Conservation (phyloP, 2,888 invertebrate genomes). For the Troilus luridus region DNA sequence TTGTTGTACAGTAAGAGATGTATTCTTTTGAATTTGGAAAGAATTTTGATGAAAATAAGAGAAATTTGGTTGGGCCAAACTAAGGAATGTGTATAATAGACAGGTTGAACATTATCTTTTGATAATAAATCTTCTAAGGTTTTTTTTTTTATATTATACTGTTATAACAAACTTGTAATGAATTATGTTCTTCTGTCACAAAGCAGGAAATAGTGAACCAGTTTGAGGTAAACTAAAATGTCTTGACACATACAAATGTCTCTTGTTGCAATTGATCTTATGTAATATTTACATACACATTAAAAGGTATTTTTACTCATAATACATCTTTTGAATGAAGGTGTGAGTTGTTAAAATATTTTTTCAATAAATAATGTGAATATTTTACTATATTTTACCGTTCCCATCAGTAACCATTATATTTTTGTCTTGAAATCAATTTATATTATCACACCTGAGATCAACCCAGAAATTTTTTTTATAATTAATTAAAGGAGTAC, state of each 20-base stretch:
- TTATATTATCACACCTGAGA: too few species aligned
- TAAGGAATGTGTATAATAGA: neutral
- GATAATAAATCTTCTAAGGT: neutral
- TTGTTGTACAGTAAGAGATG: neutral
- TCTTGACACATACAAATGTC: neutral
- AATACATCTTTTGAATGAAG: slow-evolving; percentile 30
- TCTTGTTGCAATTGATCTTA: slow-evolving; percentile 24
- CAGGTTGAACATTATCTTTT: neutral
- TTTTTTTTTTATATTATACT: neutral
- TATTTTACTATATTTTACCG: neutral
- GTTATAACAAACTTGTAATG: neutral
- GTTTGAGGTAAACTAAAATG: neutral
- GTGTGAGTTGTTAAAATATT: slow-evolving; percentile 35
- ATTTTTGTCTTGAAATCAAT: too few species aligned
- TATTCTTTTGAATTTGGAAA: neutral
- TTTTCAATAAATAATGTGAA: slow-evolving; percentile 46
- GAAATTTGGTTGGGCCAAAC: neutral
- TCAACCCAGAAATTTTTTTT: too few species aligned
- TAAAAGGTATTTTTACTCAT: slow-evolving; percentile 27
- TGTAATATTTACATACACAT: slow-evolving; percentile 44
- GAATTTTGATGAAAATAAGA: neutral
- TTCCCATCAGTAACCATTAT: neutral
- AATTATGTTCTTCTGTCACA: neutral
- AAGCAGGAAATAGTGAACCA: neutral
- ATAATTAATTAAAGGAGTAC: too few species aligned